Evolutionary conservation across 1,140 invertebrate genomes (phyloP), one percentile per base, ranked within the genome.

Genomic region (Pogonomyrmex californicus): DNA sequence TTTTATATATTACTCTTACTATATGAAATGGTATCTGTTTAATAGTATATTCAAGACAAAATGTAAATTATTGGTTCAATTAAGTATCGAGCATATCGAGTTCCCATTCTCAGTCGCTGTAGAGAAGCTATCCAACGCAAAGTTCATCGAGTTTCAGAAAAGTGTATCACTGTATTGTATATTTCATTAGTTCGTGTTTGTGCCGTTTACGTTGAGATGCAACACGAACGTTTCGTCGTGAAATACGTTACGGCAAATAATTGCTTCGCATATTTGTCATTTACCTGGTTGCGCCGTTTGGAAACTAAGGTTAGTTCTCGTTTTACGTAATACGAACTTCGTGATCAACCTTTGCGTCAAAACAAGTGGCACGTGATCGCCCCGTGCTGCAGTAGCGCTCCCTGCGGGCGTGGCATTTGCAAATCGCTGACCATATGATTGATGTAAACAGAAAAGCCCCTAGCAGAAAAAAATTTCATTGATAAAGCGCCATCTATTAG

Each of bases 241-340:
- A 92, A 93, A 49, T 95, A 93, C 63, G 76, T 92, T 17, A 68
- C 90, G 30, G 90, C 91, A 30, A 93, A 94, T 36, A 93, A 91
- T 65, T 95, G 94, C 77, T 95, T 95, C 76, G 88, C 90, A 1
- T 89, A 93, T 87, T 79, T 95, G 4, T 88, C 94, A 9, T 90
- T 92, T 44, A 66, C 70, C 6, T 94, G 91, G 91, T 17, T 91
- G 51, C 86, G 86, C 44, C 92, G 91, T 87, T 77, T 92, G 12
- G 73, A 90, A 41, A 71, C 83, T 51, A 86, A 92, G 87, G 94
- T 95, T 85, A 86, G 92, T 90, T 33, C 4, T 49, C 4, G 10
- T 58, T 62, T 81, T 30, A 58, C 1, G 4, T 44, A 63, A 63
- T 44, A 49, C 12, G 30, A 54, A 14, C 17, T 2, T 5, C 1